Evolutionary conservation across 2,888 invertebrate genomes (phyloP).

Genomic region (Ophion slaviceki): DNA sequence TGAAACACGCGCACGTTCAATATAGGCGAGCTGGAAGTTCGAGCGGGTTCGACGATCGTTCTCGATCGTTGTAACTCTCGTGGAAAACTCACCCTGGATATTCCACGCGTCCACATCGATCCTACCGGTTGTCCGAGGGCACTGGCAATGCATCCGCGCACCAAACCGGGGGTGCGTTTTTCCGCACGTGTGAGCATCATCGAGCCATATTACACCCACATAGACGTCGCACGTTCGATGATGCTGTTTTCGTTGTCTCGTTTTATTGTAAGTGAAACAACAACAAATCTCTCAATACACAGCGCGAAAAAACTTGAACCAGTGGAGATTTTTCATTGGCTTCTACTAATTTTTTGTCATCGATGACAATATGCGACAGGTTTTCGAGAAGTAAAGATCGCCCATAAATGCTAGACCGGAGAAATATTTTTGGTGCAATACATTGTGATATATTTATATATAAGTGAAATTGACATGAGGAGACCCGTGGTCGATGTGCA

Average conservation of each 20-base stretch:
- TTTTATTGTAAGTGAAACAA: conserved; percentile 22
- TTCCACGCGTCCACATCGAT: conserved; percentile 51
- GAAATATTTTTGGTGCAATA: too few species aligned
- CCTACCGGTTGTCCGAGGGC: conserved; percentile 24
- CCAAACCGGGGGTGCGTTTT: conserved; percentile 36
- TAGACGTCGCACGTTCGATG: conserved; percentile 39
- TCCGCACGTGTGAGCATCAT: conserved; percentile 66
- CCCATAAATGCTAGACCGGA: too few species aligned
- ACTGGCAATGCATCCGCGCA: conserved; percentile 42
- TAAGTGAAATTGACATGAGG: too few species aligned
- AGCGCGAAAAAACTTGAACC: not conserved
- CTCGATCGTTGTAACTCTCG: conserved; percentile 58
- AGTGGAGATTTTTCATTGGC: conserved; percentile 19
- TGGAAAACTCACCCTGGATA: conserved; percentile 55
- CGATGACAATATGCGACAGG: too few species aligned
- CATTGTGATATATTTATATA: too few species aligned
- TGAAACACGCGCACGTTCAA: conserved; percentile 36
- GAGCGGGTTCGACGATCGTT: conserved; percentile 50
- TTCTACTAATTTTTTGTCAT: not conserved
- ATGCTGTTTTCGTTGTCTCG: conserved; percentile 59
- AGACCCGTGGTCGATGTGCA: too few species aligned
- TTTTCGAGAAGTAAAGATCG: too few species aligned
- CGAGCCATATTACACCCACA: conserved; percentile 44
- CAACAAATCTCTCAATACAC: not conserved
- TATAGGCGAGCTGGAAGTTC: conserved; percentile 13